Evolutionary conservation across 2,113 vertebrate species (phyloP), one percentile per base, ranked within the genome.

Genomic region (Coreoperca whiteheadi): DNA sequence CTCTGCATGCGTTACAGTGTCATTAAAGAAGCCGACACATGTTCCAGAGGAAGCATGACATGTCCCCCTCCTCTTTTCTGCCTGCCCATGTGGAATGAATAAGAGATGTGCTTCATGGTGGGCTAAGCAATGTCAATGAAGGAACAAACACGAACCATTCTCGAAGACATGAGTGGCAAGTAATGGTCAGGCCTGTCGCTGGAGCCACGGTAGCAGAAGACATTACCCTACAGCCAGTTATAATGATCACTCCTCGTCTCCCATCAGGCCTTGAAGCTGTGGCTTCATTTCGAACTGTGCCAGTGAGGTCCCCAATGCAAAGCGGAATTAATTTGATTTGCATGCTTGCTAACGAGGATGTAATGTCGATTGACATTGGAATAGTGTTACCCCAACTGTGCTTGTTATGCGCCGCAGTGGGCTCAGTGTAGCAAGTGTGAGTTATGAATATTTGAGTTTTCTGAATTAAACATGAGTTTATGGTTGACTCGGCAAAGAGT

Each of bases 401-500:
- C 72, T 79, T 74, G 54, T 78, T 75, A 60, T 70, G 80, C 48
- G 77, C 83, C n/a, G 25, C 78, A 25, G 78, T 78, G 86, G 79
- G 72, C 75, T 86, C 78, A 64, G 79, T 57, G 68, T 87, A 84
- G 81, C 57, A 23, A 74, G 74, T 50, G 25, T 43, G 53, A 80
- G 78, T 83, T 88, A 80, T 79, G 82, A 91, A 89, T 82, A 74
- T 50, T 75, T n/a, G 21, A 60, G 82, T 81, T 87, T 80, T 86
- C 60, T 94, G 89, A 91, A 94, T 94, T 90, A 94, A 94, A 85
- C 83, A 94, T 91, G 92, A 93, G 73, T 59, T 89, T 83, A 71
- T n/a, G 87, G 90, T 91, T 10, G 84, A 91, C 87, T 89, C 77
- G 74, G 82, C 78, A 71, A 82, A 59, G 53, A 77, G 48, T 87